Evolutionary conservation across 1,140 invertebrate genomes (phyloP), one percentile per base, ranked within the genome.

Genomic region (Drosophila sturtevanti): DNA sequence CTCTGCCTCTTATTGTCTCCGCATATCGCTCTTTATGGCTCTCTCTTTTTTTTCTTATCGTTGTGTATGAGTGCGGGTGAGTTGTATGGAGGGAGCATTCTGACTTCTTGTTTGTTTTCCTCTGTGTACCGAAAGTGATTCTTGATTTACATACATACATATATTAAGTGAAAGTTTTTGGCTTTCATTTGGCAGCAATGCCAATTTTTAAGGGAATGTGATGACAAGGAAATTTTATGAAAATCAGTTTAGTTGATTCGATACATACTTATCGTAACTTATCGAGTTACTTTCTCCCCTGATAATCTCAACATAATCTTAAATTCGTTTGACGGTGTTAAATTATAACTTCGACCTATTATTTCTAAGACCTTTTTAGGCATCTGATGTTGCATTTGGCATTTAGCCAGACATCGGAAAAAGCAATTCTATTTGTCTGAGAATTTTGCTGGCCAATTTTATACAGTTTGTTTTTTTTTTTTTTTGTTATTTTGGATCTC

Each of bases 311-410:
- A n/a, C n/a, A n/a, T n/a, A n/a, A n/a, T n/a, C n/a, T n/a, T n/a
- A n/a, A n/a, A n/a, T n/a, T n/a, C n/a, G n/a, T n/a, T n/a, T n/a
- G n/a, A n/a, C 24, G 14, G n/a, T 56, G 54, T 34, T 56, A 27
- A 34, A 31, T 14, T 24, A 18, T 27, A 27, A 24, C 11, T 59
- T 41, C 14, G 37, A 31, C 31, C 41, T 18, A 11, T 21, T 10
- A 10, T 11, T 11, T 10, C 12, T 31, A 61, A 60, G 72, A 14
- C 21, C n/a, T 31, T 52, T 63, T 37, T 38, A 31, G 38, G 21
- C n/a, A 27, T 59, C 48, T 59, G 66, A 34, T 52, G 66, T 59
- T 66, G 60, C 71, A 74, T 41, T 79, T 80, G 77, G 78, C 72
- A 27, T 6, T 7, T 16, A 6, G 67, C 80, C 76, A 81, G 48